A percentile compares a stretch with the other conserved stretches of the same genome.
Conservation (phyloP, 1,140 invertebrate genomes). For the Tetramorium parvispinum region DNA sequence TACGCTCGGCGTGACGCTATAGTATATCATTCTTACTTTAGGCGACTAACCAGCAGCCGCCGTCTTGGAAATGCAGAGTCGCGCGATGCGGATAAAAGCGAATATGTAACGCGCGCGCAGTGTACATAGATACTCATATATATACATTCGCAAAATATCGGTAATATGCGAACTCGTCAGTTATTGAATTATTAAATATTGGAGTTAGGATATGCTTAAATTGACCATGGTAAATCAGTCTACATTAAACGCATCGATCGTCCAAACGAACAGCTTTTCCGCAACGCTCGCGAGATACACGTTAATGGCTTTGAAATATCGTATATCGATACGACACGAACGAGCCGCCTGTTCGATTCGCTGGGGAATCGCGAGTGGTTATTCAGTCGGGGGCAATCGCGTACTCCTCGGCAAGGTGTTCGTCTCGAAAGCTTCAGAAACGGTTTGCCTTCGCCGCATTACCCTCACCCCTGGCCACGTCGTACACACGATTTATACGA, state of each 20-base stretch:
- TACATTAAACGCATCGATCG: slow-evolving; percentile 10
- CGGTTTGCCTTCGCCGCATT: slow-evolving; percentile 32
- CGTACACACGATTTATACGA: slow-evolving; percentile 64
- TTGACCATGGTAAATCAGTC: background rate
- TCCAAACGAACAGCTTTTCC: background rate
- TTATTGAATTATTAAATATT: background rate
- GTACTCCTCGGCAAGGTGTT: slow-evolving; percentile 10
- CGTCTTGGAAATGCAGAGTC: slow-evolving; percentile 49
- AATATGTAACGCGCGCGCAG: too few species aligned
- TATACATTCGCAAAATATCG: background rate
- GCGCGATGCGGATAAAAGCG: slow-evolving; percentile 1
- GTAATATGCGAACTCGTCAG: background rate
- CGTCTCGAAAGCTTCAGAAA: slow-evolving; percentile 36
- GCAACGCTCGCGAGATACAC: background rate
- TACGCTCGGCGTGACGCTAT: slow-evolving; percentile 52
- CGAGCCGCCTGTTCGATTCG: background rate
- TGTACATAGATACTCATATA: background rate
- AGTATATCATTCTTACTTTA: slow-evolving; percentile 63
- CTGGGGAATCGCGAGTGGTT: background rate
- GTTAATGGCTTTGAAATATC: slow-evolving; percentile 14
- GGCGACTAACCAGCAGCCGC: slow-evolving; percentile 20
- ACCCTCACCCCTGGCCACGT: slow-evolving; percentile 13
- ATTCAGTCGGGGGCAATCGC: slow-evolving; percentile 15
- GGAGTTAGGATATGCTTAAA: background rate
- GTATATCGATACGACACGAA: background rate